Base-by-base conservation (phyloP, 2,888 invertebrate genomes). In the Cryptosula pallasiana region DNA sequence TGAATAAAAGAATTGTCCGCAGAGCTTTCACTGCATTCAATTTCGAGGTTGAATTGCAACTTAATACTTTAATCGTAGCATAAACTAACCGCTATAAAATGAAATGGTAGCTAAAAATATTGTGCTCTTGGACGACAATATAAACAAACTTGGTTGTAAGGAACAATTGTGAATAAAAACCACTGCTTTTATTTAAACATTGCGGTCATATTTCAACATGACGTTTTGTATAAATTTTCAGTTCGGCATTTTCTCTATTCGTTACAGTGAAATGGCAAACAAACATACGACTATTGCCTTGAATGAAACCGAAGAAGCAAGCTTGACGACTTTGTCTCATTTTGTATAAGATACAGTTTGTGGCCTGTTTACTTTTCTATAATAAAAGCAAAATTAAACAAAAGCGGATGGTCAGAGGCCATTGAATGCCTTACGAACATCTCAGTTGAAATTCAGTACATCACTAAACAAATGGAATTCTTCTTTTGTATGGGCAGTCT, bases 161-260 rank as follows among this genome's bases (percentile, higher is more conserved):
- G 63, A 63, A 63, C 63, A 63, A 63, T 63, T 63, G 63, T 34
- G 32, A 27, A 27, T 63, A 63, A 63, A 34, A 63, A 34, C 29
- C 32, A 34, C 63, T 63, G 34, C 32, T 25, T 63, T 63, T 63
- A 63, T 63, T 63, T 29, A 63, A 63, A 63, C 63, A 63, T 5
- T 63, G 63, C 32, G 63, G 63, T 63, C 63, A 25, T 27, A 34
- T 63, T 63, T 63, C 63, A 27, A 63, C 63, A 63, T 63, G 63
- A 27, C 34, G 16, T 34, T 63, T 63, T 63, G 63, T 34, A 63
- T 55, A 63, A 20, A 32, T 13, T 29, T 27, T 63, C 16, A 57
- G 27, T 20, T 45, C 45, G 20, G 45, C 45, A 45, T 45, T 45
- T 45, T 45, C 20, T 45, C 20, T 34, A 63, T 63, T 25, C 34